Evolutionary conservation across 2,888 invertebrate genomes (phyloP).

Genomic region (Erebia aethiops): DNA sequence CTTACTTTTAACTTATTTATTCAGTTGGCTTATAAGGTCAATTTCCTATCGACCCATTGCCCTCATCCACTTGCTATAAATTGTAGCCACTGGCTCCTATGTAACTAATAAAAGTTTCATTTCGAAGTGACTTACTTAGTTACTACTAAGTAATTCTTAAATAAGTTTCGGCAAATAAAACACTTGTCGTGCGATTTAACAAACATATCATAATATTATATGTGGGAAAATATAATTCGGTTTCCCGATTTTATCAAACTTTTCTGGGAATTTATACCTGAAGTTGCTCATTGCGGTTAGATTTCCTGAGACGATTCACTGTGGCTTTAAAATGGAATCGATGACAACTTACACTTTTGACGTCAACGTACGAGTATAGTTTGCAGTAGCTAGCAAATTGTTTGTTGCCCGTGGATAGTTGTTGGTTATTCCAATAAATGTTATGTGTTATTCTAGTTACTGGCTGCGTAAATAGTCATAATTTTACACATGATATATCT

Average conservation of each 20-base stretch:
- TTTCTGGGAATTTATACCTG: conserved; percentile 19
- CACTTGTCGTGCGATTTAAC: too few species aligned
- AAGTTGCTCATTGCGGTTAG: conserved; percentile 40
- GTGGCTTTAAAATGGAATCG: conserved; percentile 24
- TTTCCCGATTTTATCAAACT: background rate
- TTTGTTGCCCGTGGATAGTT: conserved; percentile 1
- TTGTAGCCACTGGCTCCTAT: background rate
- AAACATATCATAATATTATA: too few species aligned
- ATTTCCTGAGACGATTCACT: conserved; percentile 22
- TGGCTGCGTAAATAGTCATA: background rate
- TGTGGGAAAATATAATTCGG: background rate
- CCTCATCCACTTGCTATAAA: conserved; percentile 50
- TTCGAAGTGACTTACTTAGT: too few species aligned
- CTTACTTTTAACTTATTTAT: too few species aligned
- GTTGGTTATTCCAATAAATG: conserved; percentile 3
- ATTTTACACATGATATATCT: background rate
- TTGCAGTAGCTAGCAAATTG: conserved; percentile 2
- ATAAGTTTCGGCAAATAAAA: too few species aligned
- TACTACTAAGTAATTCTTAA: too few species aligned
- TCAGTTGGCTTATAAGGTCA: too few species aligned
- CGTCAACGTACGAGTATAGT: conserved; percentile 26
- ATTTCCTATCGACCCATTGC: conserved; percentile 76
- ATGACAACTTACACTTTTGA: conserved; percentile 22
- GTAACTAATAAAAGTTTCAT: too few species aligned
- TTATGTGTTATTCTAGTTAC: background rate